phyloP scores from a whole-genome alignment of 2,113 vertebrate genomes.

The Hemichromis elongatus region DNA sequence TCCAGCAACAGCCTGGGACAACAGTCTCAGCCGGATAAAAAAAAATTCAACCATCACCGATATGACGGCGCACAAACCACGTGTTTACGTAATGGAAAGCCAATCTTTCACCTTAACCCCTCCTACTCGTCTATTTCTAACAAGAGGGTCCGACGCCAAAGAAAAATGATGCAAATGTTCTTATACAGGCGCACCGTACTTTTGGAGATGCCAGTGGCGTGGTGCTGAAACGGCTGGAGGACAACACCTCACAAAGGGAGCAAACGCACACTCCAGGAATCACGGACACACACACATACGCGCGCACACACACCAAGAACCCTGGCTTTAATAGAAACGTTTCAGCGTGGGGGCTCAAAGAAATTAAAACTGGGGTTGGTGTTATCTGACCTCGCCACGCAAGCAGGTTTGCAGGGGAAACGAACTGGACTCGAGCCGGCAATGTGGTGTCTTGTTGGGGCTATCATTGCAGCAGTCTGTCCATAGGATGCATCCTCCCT shows the following conservation, averaged over 20 bases:
- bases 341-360: slow-evolving; percentile 68
- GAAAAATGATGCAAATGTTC: slow-evolving; percentile 73
- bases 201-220: slow-evolving; percentile 63
- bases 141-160: slow-evolving; percentile 74
- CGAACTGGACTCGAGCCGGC: slow-evolving; percentile 76
- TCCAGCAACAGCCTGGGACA: slow-evolving; percentile 12
- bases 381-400: slow-evolving; percentile 70
- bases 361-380: slow-evolving; percentile 64
- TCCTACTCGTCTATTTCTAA: slow-evolving; percentile 78
- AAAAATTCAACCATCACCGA: slow-evolving; percentile 68
- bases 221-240: slow-evolving; percentile 46
- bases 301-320: neutral
- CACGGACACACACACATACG: slow-evolving; percentile 29
- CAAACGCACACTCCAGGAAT: slow-evolving; percentile 44
- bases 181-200: slow-evolving; percentile 49
- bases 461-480: slow-evolving; percentile 89
- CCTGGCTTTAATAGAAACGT: slow-evolving; percentile 63
- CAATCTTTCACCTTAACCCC: slow-evolving; percentile 83
- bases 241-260: slow-evolving; percentile 17
- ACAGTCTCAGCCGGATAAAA: slow-evolving; percentile 15
- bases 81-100: slow-evolving; percentile 89
- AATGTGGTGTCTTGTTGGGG: slow-evolving; percentile 68
- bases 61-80: slow-evolving; percentile 84
- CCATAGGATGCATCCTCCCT: slow-evolving; percentile 90
- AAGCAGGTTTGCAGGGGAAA: slow-evolving; percentile 54